Evolutionary conservation across 1,140 invertebrate genomes (phyloP).

Genomic region (Tetramorium alpestre): DNA sequence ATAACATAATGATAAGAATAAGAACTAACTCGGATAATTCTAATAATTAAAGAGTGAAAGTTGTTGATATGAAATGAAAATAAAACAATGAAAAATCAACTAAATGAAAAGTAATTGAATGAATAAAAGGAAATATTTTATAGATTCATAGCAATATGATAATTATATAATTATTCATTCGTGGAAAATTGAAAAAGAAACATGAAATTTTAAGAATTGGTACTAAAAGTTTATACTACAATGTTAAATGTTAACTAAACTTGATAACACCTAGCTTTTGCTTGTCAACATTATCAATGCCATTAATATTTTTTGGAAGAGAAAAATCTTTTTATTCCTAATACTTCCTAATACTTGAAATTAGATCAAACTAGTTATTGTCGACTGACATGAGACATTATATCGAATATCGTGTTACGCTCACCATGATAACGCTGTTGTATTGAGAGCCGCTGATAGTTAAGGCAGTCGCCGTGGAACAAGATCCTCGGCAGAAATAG

Average conservation of each 20-base stretch:
- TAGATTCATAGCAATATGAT: background rate
- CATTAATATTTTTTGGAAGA: background rate
- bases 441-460: constrained; percentile 89
- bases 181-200: background rate
- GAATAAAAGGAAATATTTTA: background rate
- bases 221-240: background rate
- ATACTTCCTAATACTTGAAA: background rate
- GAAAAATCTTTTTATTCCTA: background rate
- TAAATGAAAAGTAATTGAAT: background rate
- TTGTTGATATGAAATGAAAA: background rate
- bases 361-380: background rate
- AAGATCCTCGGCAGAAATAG: constrained; percentile 94
- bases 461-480: constrained; percentile 89
- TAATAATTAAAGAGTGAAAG: background rate
- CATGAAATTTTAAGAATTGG: background rate
- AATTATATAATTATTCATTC: background rate
- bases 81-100: background rate
- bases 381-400: background rate
- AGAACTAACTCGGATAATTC: background rate
- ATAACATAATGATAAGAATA: constrained; percentile 24
- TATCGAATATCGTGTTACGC: constrained; percentile 67
- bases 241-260: background rate
- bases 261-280: background rate
- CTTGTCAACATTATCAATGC: background rate
- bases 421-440: constrained; percentile 90